These are phyloP conservation scores for Resseliella maxima DNA, from an alignment of 2,888 invertebrate genomes.

Conservation along the genomic window DNA sequence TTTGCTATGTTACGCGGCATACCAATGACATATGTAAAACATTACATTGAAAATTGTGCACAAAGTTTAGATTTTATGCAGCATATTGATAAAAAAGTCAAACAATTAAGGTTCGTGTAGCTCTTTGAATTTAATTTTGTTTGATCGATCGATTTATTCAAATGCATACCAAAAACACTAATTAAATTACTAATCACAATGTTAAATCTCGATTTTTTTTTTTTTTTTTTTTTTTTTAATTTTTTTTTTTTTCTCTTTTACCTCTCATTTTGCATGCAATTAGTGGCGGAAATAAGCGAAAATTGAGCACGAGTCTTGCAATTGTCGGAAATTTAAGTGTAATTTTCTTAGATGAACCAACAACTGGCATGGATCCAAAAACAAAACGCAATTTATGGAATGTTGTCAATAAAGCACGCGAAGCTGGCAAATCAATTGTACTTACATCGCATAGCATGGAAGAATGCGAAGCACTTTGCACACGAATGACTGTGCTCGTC, in stretches of 20 bases:
- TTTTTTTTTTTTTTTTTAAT: neutral
- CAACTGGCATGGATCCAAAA: conserved; percentile 67
- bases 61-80: conserved; percentile 72
- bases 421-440: conserved; percentile 79
- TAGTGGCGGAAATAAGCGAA: conserved; percentile 81
- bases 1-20: conserved; percentile 76
- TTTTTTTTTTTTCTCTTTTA: neutral
- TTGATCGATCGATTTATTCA: too few relatives aligned
- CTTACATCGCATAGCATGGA: conserved; percentile 90
- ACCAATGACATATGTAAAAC: conserved; percentile 64
- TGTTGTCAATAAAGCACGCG: conserved; percentile 75
- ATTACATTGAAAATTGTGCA: conserved; percentile 68
- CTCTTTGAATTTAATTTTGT: neutral
- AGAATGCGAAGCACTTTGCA: conserved; percentile 86
- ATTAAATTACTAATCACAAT: too few relatives aligned
- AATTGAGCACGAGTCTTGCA: conserved; percentile 78
- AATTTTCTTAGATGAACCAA: conserved; percentile 68
- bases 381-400: conserved; percentile 86
- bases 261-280: conserved; percentile 60
- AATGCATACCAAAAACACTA: too few relatives aligned
- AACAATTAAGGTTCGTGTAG: conserved; percentile 65
- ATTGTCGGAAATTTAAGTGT: conserved; percentile 77
- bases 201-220: too few relatives aligned
- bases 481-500: conserved; percentile 84
- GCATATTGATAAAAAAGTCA: conserved; percentile 73